Percentiles rank a stretch among this genome's conserved stretches.
Conservation (phyloP, 2,797 vertebrate species). For the Limosa lapponica region DNA sequence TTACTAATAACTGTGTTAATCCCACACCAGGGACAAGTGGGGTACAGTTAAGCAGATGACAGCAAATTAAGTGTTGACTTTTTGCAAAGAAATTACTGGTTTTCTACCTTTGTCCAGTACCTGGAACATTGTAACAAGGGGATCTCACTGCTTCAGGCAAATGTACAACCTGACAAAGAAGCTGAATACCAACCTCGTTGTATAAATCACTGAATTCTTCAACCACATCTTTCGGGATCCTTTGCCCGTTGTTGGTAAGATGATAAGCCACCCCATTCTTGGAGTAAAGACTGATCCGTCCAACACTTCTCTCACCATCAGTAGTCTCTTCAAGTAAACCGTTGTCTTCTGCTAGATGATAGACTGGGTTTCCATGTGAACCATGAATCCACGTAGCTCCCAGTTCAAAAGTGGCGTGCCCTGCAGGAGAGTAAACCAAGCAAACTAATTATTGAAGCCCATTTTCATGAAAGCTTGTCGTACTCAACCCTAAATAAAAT, state of each 20-base stretch:
- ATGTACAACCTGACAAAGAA: neutral
- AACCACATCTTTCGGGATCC: constrained; percentile 98
- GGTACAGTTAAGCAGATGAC: neutral
- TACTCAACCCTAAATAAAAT: neutral
- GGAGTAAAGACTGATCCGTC: constrained; percentile 96
- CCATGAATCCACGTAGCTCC: constrained; percentile 99
- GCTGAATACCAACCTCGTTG: constrained; percentile 87
- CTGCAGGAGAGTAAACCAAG: constrained; percentile 73
- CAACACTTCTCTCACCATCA: constrained; percentile 91
- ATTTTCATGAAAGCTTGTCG: neutral
- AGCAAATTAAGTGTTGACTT: neutral
- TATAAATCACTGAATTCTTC: constrained; percentile 99
- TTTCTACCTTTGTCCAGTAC: neutral
- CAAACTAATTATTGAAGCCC: neutral
- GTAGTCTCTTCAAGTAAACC: constrained; percentile 95
- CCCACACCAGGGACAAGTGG: neutral
- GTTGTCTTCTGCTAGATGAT: constrained; percentile 98
- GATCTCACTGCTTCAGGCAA: neutral
- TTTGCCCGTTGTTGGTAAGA: constrained; percentile 90
- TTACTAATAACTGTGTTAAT: neutral
- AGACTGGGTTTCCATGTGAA: constrained; percentile 95
- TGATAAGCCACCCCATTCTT: constrained; percentile 98
- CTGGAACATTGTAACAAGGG: rapidly evolving
- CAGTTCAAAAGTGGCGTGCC: constrained; percentile 94
- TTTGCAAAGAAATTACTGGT: neutral